Conservation (phyloP, 2,797 vertebrate species). For the Pseudocheirus occidentalis region DNA sequence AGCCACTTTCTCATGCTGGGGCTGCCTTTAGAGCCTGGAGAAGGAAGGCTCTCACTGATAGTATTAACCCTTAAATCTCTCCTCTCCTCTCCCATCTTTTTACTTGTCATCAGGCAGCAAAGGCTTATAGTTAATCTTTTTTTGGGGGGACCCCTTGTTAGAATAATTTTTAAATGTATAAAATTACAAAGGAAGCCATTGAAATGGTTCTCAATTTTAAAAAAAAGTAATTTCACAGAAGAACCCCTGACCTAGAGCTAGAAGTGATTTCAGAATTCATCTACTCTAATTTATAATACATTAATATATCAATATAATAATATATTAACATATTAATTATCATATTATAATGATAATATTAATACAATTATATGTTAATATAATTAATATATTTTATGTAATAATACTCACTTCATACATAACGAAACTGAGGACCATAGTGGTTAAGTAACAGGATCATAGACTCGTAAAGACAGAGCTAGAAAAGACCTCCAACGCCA, state of each 20-base stretch:
- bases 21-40: not conserved
- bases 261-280: not conserved
- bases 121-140: not conserved
- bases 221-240: not conserved
- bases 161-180: not conserved
- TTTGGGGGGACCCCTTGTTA: not conserved
- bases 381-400: no score
- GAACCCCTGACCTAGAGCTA: not conserved
- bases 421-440: not conserved
- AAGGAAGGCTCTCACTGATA: not conserved
- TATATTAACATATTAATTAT: no score
- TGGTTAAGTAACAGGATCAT: not conserved
- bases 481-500: not conserved
- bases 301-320: no score
- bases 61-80: not conserved
- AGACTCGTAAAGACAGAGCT: not conserved
- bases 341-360: no score
- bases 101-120: not conserved
- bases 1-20: not conserved
- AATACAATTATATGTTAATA: no score
- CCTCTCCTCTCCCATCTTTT: not conserved
- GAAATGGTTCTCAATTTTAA: no score
- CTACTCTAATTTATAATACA: not conserved
- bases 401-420: no score
- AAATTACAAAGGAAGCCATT: no score